These are phyloP conservation scores for Plotosus lineatus DNA, from an alignment of 2,113 vertebrate genomes.

Conservation along the genomic window DNA sequence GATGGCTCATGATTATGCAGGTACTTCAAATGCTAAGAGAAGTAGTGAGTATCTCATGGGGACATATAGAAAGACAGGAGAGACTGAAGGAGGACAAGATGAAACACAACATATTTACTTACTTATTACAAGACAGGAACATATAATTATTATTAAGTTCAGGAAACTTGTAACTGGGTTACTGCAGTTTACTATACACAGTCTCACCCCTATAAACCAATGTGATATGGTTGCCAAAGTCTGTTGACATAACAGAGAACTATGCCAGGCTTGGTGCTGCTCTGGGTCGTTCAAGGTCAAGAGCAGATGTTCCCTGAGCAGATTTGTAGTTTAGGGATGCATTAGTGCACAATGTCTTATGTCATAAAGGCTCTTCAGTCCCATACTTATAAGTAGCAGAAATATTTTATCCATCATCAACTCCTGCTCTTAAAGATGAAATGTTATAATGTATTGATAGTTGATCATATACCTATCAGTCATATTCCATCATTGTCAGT, in stretches of 20 bases:
- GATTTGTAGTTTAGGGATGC: background rate
- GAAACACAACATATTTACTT: background rate
- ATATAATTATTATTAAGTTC: background rate
- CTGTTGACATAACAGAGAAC: constrained; percentile 31
- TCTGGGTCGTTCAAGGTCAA: too few relatives aligned
- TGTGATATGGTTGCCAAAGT: background rate
- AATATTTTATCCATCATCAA: background rate
- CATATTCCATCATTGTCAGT: background rate
- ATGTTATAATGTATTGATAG: background rate
- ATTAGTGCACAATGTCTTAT: background rate
- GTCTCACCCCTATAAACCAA: constrained; percentile 9
- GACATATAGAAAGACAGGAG: background rate
- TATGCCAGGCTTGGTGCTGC: background rate
- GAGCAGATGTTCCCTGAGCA: constrained; percentile 2
- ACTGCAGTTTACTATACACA: constrained; percentile 2
- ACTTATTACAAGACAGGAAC: background rate
- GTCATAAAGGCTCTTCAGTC: background rate
- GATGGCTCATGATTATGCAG: constrained; percentile 40
- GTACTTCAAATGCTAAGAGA: constrained; percentile 46
- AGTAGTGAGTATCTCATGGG: constrained; percentile 18
- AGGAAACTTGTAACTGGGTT: constrained; percentile 16
- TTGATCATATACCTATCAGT: background rate
- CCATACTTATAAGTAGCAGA: background rate
- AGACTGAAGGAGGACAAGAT: constrained; percentile 1
- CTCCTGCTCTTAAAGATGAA: background rate